Conservation (phyloP, 2,888 invertebrate genomes). For the Apodemia duryi region DNA sequence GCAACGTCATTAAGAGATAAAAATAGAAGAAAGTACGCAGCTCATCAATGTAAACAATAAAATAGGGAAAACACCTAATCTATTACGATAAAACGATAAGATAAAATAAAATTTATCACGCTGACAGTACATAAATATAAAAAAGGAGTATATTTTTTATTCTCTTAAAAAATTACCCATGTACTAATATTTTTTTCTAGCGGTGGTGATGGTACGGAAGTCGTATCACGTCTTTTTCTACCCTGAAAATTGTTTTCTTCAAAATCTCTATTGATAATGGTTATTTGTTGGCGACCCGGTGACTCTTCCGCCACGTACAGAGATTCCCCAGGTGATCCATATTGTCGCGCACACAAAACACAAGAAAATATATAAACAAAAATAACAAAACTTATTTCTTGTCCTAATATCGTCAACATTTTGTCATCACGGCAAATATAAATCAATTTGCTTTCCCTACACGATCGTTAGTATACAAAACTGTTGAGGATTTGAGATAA, state of each 20-base stretch:
- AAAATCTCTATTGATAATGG: conserved; percentile 53
- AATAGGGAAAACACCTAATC: background rate
- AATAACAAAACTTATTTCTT: conserved; percentile 49
- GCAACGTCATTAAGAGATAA: conserved; percentile 28
- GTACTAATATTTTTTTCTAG: conserved; percentile 64
- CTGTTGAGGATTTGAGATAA: background rate
- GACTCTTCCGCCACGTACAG: conserved; percentile 60
- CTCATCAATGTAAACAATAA: background rate
- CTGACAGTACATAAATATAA: conserved; percentile 20
- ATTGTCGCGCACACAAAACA: conserved; percentile 45
- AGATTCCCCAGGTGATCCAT: conserved; percentile 49
- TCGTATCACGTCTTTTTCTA: conserved; percentile 63
- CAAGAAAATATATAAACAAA: conserved; percentile 51
- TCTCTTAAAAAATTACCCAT: conserved; percentile 54
- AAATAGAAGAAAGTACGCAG: conserved; percentile 30
- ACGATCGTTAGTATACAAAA: background rate
- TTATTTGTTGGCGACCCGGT: conserved; percentile 42
- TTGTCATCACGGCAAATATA: conserved; percentile 62
- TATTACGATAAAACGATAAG: too few relatives aligned
- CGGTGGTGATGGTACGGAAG: conserved; percentile 45
- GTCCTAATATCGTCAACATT: conserved; percentile 64
- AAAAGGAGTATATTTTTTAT: conserved; percentile 44
- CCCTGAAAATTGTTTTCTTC: conserved; percentile 38
- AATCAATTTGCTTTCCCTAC: conserved; percentile 39
- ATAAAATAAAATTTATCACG: background rate